Percentiles rank a stretch among this genome's conserved stretches.
Conservation (phyloP, 2,888 invertebrate genomes). For the Meliscaeva auricollis region DNA sequence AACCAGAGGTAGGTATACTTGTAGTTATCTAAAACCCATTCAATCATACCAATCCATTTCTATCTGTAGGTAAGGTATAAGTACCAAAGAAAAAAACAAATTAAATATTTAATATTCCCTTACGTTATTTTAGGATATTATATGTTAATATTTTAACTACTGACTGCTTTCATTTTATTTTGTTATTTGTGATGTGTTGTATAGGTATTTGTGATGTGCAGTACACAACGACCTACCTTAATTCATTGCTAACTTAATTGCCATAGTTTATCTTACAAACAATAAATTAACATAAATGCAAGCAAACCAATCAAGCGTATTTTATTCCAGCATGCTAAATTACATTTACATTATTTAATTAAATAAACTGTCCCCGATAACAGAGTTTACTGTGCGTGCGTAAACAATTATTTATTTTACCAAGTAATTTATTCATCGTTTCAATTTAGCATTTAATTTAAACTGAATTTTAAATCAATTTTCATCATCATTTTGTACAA, state of each 20-base stretch:
- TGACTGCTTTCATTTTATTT: neutral
- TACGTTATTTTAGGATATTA: neutral
- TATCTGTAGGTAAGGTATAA: too few species aligned
- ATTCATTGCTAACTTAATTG: slow-evolving; percentile 42
- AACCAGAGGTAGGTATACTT: too few species aligned
- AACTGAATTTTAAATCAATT: slow-evolving; percentile 63
- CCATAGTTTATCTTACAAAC: slow-evolving; percentile 50
- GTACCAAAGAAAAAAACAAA: neutral
- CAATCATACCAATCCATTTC: too few species aligned
- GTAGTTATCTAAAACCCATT: too few species aligned
- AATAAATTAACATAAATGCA: slow-evolving; percentile 45
- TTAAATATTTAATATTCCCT: neutral
- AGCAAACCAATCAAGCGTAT: slow-evolving; percentile 50
- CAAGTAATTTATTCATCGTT: slow-evolving; percentile 63
- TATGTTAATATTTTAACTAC: slow-evolving; percentile 14
- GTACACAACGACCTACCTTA: neutral
- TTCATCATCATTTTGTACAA: slow-evolving; percentile 26
- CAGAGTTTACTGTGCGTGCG: slow-evolving; percentile 35
- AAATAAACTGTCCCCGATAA: slow-evolving; percentile 61
- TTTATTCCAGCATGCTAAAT: slow-evolving; percentile 55
- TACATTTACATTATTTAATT: slow-evolving; percentile 71
- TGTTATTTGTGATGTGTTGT: neutral
- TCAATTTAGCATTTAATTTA: slow-evolving; percentile 51
- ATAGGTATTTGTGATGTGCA: neutral
- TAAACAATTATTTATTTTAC: slow-evolving; percentile 54